Evolutionary conservation across 2,113 vertebrate genomes (phyloP).

Genomic region (Felis catus): F.catus_Fca126_mat1.0 CM031421.1:39810501-39811000

Average conservation of each 20-base stretch:
- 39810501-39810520: background rate
- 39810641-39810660: background rate
- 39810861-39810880: background rate
- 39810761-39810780: background rate
- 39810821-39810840: background rate
- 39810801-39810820: background rate
- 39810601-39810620: background rate
- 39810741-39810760: background rate
- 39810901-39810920: background rate
- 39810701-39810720: background rate
- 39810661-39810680: background rate
- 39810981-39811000: no score
- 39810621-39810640: background rate
- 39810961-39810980: no score
- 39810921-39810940: background rate
- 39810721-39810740: background rate
- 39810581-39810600: background rate
- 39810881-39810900: background rate
- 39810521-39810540: background rate
- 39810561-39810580: background rate
- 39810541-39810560: background rate
- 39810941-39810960: accelerated
- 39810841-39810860: background rate
- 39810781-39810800: background rate
- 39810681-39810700: background rate